A percentile compares a stretch with the other conserved stretches of the same genome.
Evolutionary conservation across 1,140 invertebrate species (phyloP).

Genomic region (Drosophila kurseongensis): DNA sequence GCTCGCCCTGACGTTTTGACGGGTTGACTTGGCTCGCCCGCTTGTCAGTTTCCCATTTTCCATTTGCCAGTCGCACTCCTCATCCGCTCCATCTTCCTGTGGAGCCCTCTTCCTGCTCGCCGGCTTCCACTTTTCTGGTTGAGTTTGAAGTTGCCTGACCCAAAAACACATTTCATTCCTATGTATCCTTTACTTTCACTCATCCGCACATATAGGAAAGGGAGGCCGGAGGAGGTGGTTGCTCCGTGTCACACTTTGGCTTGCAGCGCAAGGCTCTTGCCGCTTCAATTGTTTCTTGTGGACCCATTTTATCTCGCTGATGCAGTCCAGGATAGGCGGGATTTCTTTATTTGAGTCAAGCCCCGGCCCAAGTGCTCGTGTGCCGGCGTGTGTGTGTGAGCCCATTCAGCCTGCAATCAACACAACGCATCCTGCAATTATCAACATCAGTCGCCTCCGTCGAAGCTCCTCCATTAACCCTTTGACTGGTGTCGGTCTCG

Average conservation of each 20-base stretch:
- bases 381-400: conserved; percentile 12
- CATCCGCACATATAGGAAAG: conserved; percentile 19
- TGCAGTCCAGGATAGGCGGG: conserved; percentile 65
- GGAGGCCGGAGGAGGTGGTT: not conserved
- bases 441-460: conserved; percentile 61
- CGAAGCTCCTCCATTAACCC: conserved; percentile 33
- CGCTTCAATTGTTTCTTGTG: conserved; percentile 69
- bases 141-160: conserved; percentile 80
- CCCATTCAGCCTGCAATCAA: conserved; percentile 74
- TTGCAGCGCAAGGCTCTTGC: conserved; percentile 40
- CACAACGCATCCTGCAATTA: conserved; percentile 81
- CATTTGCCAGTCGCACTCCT: conserved; percentile 47
- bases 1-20: conserved; percentile 38
- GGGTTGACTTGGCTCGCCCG: conserved; percentile 38
- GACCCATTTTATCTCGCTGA: conserved; percentile 67
- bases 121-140: conserved; percentile 22
- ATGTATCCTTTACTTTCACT: conserved; percentile 74
- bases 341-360: conserved; percentile 82
- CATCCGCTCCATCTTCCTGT: conserved; percentile 31
- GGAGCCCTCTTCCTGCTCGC: conserved; percentile 53
- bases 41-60: conserved; percentile 33
- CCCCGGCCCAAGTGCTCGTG: conserved; percentile 54
- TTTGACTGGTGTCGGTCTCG: conserved; percentile 7
- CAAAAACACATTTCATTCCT: conserved; percentile 81
- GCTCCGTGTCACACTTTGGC: conserved; percentile 39